phyloP scores from a whole-genome alignment of 2,888 invertebrate species.

The Drosophila maculinotata region DNA sequence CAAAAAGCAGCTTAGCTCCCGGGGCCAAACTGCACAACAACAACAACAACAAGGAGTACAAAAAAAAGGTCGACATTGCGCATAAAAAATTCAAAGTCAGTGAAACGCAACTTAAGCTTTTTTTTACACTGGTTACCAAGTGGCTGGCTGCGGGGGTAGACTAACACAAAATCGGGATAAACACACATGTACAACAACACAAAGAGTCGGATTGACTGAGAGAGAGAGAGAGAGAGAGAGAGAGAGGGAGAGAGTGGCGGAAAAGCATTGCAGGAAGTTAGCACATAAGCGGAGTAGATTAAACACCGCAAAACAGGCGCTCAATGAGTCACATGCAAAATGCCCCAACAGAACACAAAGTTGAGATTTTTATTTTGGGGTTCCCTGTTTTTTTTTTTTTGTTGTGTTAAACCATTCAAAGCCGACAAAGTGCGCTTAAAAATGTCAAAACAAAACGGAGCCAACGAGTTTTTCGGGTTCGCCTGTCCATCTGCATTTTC shows the following conservation, averaged over 20 bases:
- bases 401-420: slow-evolving; percentile 52
- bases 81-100: slow-evolving; percentile 80
- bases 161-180: slow-evolving; percentile 76
- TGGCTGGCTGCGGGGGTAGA: slow-evolving; percentile 19
- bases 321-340: slow-evolving; percentile 76
- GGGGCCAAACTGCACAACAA: slow-evolving; percentile 28
- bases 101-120: slow-evolving; percentile 81
- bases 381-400: slow-evolving; percentile 7
- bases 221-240: not conserved
- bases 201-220: slow-evolving; percentile 9
- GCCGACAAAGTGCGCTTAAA: slow-evolving; percentile 77
- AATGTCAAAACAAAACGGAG: slow-evolving; percentile 66
- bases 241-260: slow-evolving; percentile 18
- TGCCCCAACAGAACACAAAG: slow-evolving; percentile 41
- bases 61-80: slow-evolving; percentile 68
- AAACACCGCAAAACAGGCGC: slow-evolving; percentile 81
- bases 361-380: slow-evolving; percentile 37
- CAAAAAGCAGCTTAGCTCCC: slow-evolving; percentile 75
- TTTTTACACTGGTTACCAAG: slow-evolving; percentile 68
- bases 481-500: slow-evolving; percentile 41
- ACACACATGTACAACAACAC: slow-evolving; percentile 71
- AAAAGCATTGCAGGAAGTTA: slow-evolving; percentile 53
- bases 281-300: slow-evolving; percentile 79
- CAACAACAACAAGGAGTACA: slow-evolving; percentile 12
- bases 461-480: slow-evolving; percentile 18